Evolutionary conservation across 1,140 invertebrate species (phyloP).

Genomic region (Palaemon carinicauda): DNA sequence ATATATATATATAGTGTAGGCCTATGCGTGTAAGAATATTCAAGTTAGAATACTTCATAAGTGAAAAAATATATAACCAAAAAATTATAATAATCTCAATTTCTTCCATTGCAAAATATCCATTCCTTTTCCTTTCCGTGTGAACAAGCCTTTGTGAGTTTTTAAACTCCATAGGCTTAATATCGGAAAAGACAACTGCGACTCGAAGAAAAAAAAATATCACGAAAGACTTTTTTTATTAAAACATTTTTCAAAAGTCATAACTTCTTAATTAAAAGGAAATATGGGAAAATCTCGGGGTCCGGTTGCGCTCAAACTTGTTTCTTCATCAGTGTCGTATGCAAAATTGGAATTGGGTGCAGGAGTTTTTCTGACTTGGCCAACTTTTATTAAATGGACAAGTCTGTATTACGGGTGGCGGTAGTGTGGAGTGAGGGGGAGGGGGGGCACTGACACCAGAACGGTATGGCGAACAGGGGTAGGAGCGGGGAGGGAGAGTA

Average conservation of each 20-base stretch:
- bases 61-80: too few relatives aligned
- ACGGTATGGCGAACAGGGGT: background rate
- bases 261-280: slow-evolving; percentile 57
- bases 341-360: slow-evolving; percentile 56
- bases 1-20: background rate
- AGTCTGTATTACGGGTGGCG: slow-evolving; percentile 51
- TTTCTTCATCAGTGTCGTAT: slow-evolving; percentile 54
- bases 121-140: too few relatives aligned
- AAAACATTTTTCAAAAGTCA: slow-evolving; percentile 57
- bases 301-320: slow-evolving; percentile 52
- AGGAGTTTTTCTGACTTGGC: slow-evolving; percentile 52
- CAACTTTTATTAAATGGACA: slow-evolving; percentile 57
- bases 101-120: too few relatives aligned
- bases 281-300: slow-evolving; percentile 52
- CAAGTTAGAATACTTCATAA: too few relatives aligned
- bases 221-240: slow-evolving; percentile 41
- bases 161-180: slow-evolving; percentile 13
- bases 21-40: too few relatives aligned
- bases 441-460: too few relatives aligned
- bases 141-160: background rate
- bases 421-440: background rate
- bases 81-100: too few relatives aligned
- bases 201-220: slow-evolving; percentile 21
- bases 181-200: slow-evolving; percentile 46
- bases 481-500: background rate